A percentile compares a stretch with the other conserved stretches of the same genome.
phyloP scores from a whole-genome alignment of 2,113 vertebrate genomes.

The Gadus macrocephalus region DNA sequence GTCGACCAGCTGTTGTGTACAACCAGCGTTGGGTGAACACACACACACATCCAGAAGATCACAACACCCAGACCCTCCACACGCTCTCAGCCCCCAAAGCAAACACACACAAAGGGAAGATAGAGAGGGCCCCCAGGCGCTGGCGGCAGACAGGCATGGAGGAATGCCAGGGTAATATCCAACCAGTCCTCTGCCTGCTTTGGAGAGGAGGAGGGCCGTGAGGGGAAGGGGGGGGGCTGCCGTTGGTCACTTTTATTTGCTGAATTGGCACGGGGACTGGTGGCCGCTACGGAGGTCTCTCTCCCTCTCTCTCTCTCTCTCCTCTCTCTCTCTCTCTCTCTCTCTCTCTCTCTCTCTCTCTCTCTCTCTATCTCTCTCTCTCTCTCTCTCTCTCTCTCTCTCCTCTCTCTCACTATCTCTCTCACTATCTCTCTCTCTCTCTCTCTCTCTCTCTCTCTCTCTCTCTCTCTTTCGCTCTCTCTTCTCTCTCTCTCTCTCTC shows the following conservation, averaged over 20 bases:
- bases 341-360: neutral
- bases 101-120: no score
- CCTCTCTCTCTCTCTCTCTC: constrained; percentile 6
- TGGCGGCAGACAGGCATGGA: neutral
- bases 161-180: constrained; percentile 14
- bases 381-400: no score
- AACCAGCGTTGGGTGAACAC: no score
- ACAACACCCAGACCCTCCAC: no score
- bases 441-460: no score
- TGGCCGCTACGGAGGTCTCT: neutral
- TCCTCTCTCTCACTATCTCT: no score
- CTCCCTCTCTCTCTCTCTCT: neutral
- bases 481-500: neutral
- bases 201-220: neutral
- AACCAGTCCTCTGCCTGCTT: neutral
- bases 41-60: no score
- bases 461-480: no score
- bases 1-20: no score
- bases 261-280: neutral
- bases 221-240: neutral
- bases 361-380: neutral
- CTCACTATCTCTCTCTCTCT: no score
- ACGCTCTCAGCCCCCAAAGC: no score
- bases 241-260: constrained; percentile 8
- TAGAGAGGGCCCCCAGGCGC: no score